Conservation (phyloP, 37 sponge, comb jelly and placozoan genomes). For the Dysidea cf. avara region DNA sequence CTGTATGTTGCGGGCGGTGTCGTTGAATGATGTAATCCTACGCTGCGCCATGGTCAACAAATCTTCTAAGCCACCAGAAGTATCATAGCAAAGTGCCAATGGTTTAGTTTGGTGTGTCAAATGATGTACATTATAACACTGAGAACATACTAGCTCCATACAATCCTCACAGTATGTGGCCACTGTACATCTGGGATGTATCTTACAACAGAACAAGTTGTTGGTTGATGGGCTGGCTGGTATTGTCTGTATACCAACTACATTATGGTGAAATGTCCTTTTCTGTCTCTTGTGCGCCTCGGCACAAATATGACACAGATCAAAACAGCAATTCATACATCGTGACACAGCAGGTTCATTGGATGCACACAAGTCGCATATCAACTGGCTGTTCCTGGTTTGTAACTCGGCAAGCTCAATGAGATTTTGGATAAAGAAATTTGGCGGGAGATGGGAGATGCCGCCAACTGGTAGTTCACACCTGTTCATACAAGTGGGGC, state of each 20-base stretch:
- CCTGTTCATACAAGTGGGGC: slow-evolving; percentile 57
- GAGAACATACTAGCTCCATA: not conserved
- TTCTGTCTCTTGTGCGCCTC: slow-evolving; percentile 53
- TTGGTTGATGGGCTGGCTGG: too few relatives aligned
- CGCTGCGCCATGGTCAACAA: slow-evolving; percentile 30
- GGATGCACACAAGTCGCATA: slow-evolving; percentile 62
- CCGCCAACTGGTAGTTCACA: slow-evolving; percentile 31
- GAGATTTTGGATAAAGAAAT: slow-evolving; percentile 52
- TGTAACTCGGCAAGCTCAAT: slow-evolving; percentile 19
- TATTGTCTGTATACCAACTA: too few relatives aligned
- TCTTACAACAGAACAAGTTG: not conserved
- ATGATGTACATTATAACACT: not conserved
- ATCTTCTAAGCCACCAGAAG: slow-evolving; percentile 4
- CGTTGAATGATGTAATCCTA: slow-evolving; percentile 26
- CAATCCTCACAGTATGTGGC: too few relatives aligned
- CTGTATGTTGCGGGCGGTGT: slow-evolving; percentile 39
- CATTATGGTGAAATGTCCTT: slow-evolving; percentile 28
- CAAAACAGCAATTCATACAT: slow-evolving; percentile 38
- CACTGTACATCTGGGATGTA: too few relatives aligned
- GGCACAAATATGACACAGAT: slow-evolving; percentile 55
- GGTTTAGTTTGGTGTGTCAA: not conserved
- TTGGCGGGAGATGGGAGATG: slow-evolving; percentile 53
- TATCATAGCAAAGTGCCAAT: too few relatives aligned
- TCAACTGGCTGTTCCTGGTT: not conserved
- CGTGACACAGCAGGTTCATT: slow-evolving; percentile 15